Evolutionary conservation across 1,140 invertebrate genomes (phyloP).

Genomic region (Drosophila obscura): DNA sequence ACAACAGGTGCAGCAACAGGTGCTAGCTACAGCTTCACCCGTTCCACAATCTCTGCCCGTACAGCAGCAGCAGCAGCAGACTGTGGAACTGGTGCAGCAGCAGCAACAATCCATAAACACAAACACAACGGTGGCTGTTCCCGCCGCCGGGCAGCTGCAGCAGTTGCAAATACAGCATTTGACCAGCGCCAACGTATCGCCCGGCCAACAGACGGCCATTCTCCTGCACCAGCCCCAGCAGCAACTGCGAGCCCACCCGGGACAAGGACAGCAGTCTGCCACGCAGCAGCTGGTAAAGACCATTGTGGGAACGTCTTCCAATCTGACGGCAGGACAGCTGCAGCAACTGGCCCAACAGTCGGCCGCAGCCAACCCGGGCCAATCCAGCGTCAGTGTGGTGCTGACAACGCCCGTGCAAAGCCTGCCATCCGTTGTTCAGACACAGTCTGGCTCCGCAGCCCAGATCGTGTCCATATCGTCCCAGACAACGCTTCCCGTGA

Average conservation of each 20-base stretch:
- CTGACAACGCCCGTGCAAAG: constrained; percentile 77
- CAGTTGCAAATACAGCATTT: constrained; percentile 71
- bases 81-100: constrained; percentile 52
- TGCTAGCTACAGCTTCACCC: constrained; percentile 23
- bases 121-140: constrained; percentile 59
- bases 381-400: constrained; percentile 80
- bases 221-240: constrained; percentile 66
- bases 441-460: constrained; percentile 55
- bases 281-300: constrained; percentile 80
- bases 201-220: constrained; percentile 69
- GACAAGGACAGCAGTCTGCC: constrained; percentile 30
- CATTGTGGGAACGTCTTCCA: constrained; percentile 66
- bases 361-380: constrained; percentile 34
- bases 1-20: constrained; percentile 56
- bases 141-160: constrained; percentile 54
- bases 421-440: constrained; percentile 66
- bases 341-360: constrained; percentile 76
- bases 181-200: constrained; percentile 47
- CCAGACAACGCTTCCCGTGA: constrained; percentile 72
- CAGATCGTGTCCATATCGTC: constrained; percentile 83
- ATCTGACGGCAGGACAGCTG: constrained; percentile 67
- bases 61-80: constrained; percentile 47
- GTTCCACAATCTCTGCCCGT: constrained; percentile 28
- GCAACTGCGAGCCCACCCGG: constrained; percentile 50
- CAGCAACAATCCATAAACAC: constrained; percentile 43